phyloP scores from a whole-genome alignment of 2,888 invertebrate species.

The Philereme vetulata region DNA sequence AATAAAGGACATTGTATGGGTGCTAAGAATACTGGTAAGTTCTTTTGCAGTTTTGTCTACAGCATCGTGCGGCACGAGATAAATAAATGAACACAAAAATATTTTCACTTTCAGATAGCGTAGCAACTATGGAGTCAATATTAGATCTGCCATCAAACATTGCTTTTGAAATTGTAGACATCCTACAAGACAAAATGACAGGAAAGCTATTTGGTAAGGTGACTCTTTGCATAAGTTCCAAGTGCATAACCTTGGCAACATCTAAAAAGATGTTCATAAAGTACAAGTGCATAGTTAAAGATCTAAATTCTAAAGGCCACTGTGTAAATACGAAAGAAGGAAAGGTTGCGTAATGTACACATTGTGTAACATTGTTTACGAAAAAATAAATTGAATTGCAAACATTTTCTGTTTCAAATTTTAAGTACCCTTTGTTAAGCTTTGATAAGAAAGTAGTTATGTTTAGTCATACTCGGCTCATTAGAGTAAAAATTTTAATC shows the following conservation, averaged over 20 bases:
- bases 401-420: conserved; percentile 47
- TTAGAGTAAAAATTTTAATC: conserved; percentile 26
- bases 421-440: conserved; percentile 31
- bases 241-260: conserved; percentile 66
- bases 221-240: conserved; percentile 68
- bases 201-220: conserved; percentile 73
- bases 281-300: conserved; percentile 64
- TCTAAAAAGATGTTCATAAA: conserved; percentile 67
- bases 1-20: conserved; percentile 70
- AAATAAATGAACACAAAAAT: not conserved
- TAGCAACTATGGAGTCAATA: conserved; percentile 68
- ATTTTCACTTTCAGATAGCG: conserved; percentile 62
- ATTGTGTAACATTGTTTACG: conserved; percentile 48
- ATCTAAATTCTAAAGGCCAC: conserved; percentile 61
- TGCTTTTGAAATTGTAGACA: conserved; percentile 71
- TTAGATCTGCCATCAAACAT: conserved; percentile 74
- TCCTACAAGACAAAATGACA: conserved; percentile 68
- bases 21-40: conserved; percentile 64
- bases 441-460: conserved; percentile 38
- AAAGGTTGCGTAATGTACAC: conserved; percentile 53
- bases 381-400: conserved; percentile 52
- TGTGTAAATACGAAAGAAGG: conserved; percentile 61
- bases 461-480: conserved; percentile 17
- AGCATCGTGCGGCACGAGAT: not conserved
- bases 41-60: not conserved